Conservation (phyloP, 2,113 vertebrate genomes). For the Poecile atricapillus region DNA sequence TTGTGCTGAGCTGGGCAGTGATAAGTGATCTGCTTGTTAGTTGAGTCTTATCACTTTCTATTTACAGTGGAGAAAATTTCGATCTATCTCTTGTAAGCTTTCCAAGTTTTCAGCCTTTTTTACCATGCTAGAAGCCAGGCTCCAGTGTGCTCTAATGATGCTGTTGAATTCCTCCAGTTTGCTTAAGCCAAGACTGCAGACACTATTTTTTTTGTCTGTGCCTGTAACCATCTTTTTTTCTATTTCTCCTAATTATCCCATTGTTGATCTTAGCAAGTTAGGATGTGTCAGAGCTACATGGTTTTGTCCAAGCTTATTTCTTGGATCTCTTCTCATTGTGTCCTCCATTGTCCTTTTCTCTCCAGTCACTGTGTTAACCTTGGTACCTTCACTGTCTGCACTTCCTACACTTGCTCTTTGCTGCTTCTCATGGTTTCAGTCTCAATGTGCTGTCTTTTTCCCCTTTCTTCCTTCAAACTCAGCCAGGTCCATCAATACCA, state of each 20-base stretch:
- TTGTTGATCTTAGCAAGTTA: background rate
- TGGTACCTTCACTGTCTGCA: background rate
- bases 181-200: background rate
- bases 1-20: background rate
- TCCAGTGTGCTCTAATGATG: background rate
- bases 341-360: background rate
- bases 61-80: background rate
- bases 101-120: background rate
- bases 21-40: background rate
- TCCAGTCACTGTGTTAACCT: background rate
- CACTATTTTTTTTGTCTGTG: background rate
- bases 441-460: background rate
- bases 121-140: background rate
- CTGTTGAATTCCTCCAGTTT: background rate
- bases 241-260: background rate
- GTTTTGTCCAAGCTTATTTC: background rate
- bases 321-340: background rate
- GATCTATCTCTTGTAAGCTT: background rate
- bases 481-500: fast-evolving
- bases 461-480: background rate
- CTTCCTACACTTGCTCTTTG: background rate
- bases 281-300: fast-evolving
- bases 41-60: background rate
- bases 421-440: background rate
- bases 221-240: background rate